Conservation (phyloP, 2,113 vertebrate species). For the Polyodon spathula region DNA sequence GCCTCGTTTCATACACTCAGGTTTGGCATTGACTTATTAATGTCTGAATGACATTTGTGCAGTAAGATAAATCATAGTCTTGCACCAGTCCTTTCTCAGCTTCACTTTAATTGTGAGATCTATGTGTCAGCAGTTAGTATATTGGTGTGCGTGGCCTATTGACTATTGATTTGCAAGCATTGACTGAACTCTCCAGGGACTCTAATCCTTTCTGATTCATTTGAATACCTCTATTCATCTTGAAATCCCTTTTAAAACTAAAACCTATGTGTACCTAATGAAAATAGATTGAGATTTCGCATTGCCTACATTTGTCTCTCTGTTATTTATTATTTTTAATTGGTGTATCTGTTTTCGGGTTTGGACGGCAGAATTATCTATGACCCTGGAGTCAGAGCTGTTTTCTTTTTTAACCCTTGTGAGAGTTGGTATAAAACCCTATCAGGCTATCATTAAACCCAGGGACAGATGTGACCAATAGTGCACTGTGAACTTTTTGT, state of each 20-base stretch:
- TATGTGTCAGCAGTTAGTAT: conserved; percentile 70
- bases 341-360: conserved; percentile 62
- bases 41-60: conserved; percentile 59
- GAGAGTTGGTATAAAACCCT: conserved; percentile 33
- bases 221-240: conserved; percentile 73
- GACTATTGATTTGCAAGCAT: conserved; percentile 71
- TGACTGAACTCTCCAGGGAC: conserved; percentile 55
- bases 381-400: conserved; percentile 55
- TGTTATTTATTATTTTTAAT: conserved; percentile 67
- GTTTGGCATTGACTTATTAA: conserved; percentile 61
- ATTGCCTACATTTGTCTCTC: conserved; percentile 31
- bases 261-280: conserved; percentile 52
- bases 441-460: conserved; percentile 20
- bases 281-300: conserved; percentile 62
- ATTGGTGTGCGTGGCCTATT: conserved; percentile 78
- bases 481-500: too few species aligned
- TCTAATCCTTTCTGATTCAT: conserved; percentile 73
- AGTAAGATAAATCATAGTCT: conserved; percentile 61
- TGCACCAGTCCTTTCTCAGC: conserved; percentile 46
- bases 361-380: conserved; percentile 50
- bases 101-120: conserved; percentile 69
- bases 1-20: conserved; percentile 40
- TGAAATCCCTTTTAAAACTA: conserved; percentile 56
- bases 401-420: conserved; percentile 34
- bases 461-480: neutral